phyloP scores from a whole-genome alignment of 2,797 vertebrate species.

The Catharus ustulatus region DNA sequence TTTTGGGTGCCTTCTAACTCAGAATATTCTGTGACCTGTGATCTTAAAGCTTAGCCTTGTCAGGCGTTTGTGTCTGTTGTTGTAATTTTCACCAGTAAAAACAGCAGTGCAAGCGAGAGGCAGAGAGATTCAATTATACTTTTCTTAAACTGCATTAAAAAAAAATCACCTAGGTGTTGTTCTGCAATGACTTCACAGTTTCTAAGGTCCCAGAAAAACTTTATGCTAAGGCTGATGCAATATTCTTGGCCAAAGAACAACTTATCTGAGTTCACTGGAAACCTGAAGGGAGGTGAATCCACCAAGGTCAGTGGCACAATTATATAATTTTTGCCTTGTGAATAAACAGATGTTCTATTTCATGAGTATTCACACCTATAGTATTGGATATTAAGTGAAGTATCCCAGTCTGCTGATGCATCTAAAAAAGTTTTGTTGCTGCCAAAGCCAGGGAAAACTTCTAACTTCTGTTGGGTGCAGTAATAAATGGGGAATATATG shows the following conservation, averaged over 20 bases:
- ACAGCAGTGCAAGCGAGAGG: not conserved
- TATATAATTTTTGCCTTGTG: slow-evolving; percentile 23
- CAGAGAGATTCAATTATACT: not conserved
- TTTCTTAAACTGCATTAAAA: slow-evolving; percentile 24
- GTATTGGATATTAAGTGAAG: slow-evolving; percentile 9
- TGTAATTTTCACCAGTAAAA: slow-evolving; percentile 60
- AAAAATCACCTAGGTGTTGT: not conserved
- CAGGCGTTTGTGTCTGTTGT: slow-evolving; percentile 8
- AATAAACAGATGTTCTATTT: slow-evolving; percentile 58
- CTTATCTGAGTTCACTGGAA: slow-evolving; percentile 21
- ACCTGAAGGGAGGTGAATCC: slow-evolving; percentile 47
- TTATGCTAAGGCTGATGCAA: slow-evolving; percentile 30
- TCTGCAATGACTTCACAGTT: slow-evolving; percentile 49
- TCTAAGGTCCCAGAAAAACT: slow-evolving; percentile 12
- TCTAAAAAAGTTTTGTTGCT: not conserved
- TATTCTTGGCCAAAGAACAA: slow-evolving; percentile 28
- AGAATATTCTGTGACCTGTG: not conserved
- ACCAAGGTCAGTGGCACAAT: slow-evolving; percentile 30
- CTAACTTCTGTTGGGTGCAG: not conserved
- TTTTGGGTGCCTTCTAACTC: not conserved
- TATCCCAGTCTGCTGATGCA: not conserved
- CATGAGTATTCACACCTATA: slow-evolving; percentile 41
- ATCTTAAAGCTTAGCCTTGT: not conserved
- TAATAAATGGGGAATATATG: not conserved
- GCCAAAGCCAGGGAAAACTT: not conserved